A percentile compares a stretch with the other conserved stretches of the same genome.
Conservation (phyloP, 2,113 vertebrate genomes). For the Tenrec ecaudatus region DNA sequence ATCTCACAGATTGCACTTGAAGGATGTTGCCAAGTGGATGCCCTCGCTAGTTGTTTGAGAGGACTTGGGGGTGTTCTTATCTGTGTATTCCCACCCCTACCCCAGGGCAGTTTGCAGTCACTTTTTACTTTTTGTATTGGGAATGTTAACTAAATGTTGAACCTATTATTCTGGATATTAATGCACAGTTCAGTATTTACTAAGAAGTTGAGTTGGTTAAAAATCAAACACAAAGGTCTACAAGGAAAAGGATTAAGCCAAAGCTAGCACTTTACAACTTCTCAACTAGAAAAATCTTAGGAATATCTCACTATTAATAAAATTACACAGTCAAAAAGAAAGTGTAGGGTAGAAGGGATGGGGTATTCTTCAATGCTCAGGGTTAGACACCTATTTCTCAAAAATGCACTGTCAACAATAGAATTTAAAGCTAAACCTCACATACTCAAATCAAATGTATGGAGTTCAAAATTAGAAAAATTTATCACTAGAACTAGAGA, state of each 20-base stretch:
- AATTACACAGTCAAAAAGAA: slow-evolving; percentile 40
- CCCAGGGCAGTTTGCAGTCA: neutral
- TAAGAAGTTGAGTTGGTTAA: neutral
- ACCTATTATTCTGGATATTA: slow-evolving; percentile 41
- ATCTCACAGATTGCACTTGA: slow-evolving; percentile 8
- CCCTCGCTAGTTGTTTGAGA: neutral
- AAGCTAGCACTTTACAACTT: slow-evolving; percentile 48
- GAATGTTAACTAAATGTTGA: slow-evolving; percentile 11
- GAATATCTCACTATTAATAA: slow-evolving; percentile 26
- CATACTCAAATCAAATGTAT: slow-evolving; percentile 21
- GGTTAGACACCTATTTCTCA: neutral
- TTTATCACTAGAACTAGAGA: slow-evolving; percentile 35
- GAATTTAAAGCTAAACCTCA: slow-evolving; percentile 48
- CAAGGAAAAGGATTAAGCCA: slow-evolving; percentile 20
- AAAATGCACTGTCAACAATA: slow-evolving; percentile 44
- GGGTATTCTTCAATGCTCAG: slow-evolving; percentile 18
- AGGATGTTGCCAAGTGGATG: neutral
- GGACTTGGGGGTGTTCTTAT: neutral
- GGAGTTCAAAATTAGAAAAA: slow-evolving; percentile 29
- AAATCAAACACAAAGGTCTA: neutral
- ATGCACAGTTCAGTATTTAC: slow-evolving; percentile 48
- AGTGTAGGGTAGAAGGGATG: neutral
- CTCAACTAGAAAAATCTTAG: neutral
- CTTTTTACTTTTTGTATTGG: neutral
- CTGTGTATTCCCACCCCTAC: neutral